A percentile compares a stretch with the other conserved stretches of the same genome.
These are phyloP conservation scores for Petrocephalus schoutedeni DNA, from an alignment of 2,797 vertebrate genomes.

Conservation along the genomic window DNA sequence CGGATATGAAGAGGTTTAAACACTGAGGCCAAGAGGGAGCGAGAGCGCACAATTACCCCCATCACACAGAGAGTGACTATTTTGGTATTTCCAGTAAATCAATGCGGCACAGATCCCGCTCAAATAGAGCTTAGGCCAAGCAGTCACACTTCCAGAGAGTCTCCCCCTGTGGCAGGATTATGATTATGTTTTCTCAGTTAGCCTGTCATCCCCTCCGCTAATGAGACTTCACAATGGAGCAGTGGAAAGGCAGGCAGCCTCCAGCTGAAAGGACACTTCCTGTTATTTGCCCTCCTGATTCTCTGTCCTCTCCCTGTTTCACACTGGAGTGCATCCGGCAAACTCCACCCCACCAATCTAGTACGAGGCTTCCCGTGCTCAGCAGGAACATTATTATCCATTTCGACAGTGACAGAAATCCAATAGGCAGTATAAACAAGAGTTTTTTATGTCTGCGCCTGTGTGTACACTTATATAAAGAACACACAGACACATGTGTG, in stretches of 20 bases:
- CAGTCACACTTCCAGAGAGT: neutral
- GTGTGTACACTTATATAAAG: neutral
- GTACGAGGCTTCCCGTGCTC: neutral
- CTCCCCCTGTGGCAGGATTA: neutral
- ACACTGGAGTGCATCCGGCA: neutral
- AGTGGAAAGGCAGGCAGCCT: neutral
- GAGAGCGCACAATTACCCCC: neutral
- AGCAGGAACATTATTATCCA: neutral
- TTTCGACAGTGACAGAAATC: neutral
- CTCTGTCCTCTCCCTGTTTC: neutral
- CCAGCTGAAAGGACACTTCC: neutral
- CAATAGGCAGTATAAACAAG: neutral
- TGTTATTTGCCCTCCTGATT: neutral
- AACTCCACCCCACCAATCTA: neutral
- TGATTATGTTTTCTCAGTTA: neutral
- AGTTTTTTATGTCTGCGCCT: neutral
- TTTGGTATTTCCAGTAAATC: neutral
- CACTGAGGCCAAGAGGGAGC: neutral
- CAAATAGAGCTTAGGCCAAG: neutral
- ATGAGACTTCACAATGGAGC: neutral
- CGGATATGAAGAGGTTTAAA: conserved; percentile 6
- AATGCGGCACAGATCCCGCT: neutral
- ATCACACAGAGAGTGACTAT: neutral
- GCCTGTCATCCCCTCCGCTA: neutral
- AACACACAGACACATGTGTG: neutral